Evolutionary conservation across 2,888 invertebrate species (phyloP).

Genomic region (Melolontha melolontha): DNA sequence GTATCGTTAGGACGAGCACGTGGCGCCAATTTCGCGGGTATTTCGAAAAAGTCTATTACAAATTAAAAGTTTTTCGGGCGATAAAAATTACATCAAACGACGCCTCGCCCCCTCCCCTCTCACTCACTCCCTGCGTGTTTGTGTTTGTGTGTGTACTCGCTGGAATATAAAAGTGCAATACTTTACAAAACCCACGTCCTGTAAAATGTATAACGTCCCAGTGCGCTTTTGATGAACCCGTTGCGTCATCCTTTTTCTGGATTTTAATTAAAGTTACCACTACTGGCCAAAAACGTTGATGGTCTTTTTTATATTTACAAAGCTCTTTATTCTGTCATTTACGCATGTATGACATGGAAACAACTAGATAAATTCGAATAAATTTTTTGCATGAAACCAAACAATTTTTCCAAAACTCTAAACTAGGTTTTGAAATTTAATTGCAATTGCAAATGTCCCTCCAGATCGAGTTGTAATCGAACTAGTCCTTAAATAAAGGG

Average conservation of each 20-base stretch:
- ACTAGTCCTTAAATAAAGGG: too few relatives aligned
- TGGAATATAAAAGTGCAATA: slow-evolving; percentile 28
- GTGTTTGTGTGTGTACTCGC: neutral
- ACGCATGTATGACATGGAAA: too few relatives aligned
- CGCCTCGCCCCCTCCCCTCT: neutral
- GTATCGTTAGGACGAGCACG: slow-evolving; percentile 21
- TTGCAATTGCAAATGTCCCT: too few relatives aligned
- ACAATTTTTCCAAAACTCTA: too few relatives aligned
- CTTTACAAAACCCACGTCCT: slow-evolving; percentile 26
- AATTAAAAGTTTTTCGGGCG: slow-evolving; percentile 44
- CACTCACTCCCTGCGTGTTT: neutral
- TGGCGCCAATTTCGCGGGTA: slow-evolving; percentile 8
- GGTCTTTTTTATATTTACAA: neutral
- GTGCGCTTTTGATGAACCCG: slow-evolving; percentile 23
- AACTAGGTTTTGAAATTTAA: too few relatives aligned
- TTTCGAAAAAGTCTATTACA: slow-evolving; percentile 40
- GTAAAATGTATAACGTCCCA: slow-evolving; percentile 36
- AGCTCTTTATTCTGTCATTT: too few relatives aligned
- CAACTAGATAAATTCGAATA: too few relatives aligned
- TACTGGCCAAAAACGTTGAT: neutral
- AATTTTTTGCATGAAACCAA: too few relatives aligned
- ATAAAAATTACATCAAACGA: slow-evolving; percentile 47
- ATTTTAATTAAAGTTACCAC: slow-evolving; percentile 36
- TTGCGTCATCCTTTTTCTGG: slow-evolving; percentile 4
- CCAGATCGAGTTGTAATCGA: too few relatives aligned